phyloP scores from a whole-genome alignment of 2,797 vertebrate species.

The Glossophaga mutica region DNA sequence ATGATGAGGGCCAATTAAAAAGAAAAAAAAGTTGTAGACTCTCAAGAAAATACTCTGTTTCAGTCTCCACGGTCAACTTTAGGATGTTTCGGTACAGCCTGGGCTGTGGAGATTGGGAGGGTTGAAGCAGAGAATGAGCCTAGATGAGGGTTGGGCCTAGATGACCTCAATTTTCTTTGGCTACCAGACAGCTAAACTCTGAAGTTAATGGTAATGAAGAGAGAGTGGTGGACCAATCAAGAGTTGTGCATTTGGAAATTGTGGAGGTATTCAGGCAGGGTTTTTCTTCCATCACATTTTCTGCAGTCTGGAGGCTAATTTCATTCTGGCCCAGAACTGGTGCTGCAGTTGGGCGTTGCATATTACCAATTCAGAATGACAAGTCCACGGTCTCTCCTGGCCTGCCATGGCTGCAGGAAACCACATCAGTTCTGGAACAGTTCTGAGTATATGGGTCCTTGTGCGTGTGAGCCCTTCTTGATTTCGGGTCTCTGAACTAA shows the following conservation, averaged over 20 bases:
- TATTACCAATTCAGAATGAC: background rate
- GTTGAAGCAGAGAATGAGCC: background rate
- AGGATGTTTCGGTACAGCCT: too few species aligned
- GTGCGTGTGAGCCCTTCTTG: background rate
- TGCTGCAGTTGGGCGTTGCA: background rate
- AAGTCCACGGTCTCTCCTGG: background rate
- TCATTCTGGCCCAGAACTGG: background rate
- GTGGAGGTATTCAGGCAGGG: background rate
- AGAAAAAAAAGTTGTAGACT: background rate
- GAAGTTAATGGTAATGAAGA: background rate
- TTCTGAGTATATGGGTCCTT: background rate
- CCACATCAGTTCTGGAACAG: background rate
- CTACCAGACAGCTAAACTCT: background rate
- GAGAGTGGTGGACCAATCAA: background rate
- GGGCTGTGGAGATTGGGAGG: background rate
- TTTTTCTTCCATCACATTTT: background rate
- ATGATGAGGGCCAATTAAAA: background rate
- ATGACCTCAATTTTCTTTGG: background rate
- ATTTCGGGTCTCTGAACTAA: background rate
- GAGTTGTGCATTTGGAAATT: background rate
- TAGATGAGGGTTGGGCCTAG: too few species aligned
- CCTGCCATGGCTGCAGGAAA: background rate
- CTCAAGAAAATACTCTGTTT: background rate
- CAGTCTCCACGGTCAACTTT: background rate
- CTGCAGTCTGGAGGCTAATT: background rate